These are phyloP conservation scores for Campylomormyrus tamandua DNA, from an alignment of 2,113 vertebrate genomes.

Conservation along the genomic window DNA sequence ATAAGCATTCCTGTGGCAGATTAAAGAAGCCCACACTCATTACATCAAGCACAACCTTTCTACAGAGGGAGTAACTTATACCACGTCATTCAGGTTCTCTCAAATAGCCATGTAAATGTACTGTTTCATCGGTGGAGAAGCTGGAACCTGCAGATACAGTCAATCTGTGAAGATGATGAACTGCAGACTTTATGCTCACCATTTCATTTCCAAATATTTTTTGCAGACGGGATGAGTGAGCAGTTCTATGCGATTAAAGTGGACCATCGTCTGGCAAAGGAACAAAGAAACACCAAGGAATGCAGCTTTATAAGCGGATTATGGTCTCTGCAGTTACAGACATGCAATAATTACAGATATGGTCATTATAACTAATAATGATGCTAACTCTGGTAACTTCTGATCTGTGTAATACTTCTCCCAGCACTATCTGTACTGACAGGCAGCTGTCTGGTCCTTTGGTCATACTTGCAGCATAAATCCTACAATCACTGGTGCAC, in stretches of 20 bases:
- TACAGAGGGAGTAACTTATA: not conserved
- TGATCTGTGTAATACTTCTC: not conserved
- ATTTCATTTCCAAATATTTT: conserved; percentile 83
- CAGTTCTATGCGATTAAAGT: conserved; percentile 71
- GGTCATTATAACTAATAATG: not conserved
- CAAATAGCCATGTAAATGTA: not conserved
- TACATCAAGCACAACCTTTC: not conserved
- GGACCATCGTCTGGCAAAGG: conserved; percentile 69
- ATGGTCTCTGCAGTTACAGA: not conserved
- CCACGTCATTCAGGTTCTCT: not conserved
- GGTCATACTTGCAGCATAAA: not conserved
- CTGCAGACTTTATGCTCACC: conserved; percentile 44
- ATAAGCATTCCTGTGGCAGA: conserved; percentile 75
- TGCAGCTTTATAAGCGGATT: not conserved
- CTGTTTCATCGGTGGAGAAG: not conserved
- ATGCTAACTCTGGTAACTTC: not conserved
- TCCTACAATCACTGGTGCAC: not conserved
- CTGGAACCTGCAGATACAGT: not conserved
- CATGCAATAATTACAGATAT: not conserved
- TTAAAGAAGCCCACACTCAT: not conserved
- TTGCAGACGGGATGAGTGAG: conserved; percentile 77
- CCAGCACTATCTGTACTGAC: not conserved
- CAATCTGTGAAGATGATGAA: not conserved
- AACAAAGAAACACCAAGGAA: not conserved
- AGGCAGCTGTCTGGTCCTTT: not conserved